These are phyloP conservation scores for Desmophyllum pertusum DNA, from an alignment of 92 coral and sea anemone genomes.

Conservation along the genomic window DNA sequence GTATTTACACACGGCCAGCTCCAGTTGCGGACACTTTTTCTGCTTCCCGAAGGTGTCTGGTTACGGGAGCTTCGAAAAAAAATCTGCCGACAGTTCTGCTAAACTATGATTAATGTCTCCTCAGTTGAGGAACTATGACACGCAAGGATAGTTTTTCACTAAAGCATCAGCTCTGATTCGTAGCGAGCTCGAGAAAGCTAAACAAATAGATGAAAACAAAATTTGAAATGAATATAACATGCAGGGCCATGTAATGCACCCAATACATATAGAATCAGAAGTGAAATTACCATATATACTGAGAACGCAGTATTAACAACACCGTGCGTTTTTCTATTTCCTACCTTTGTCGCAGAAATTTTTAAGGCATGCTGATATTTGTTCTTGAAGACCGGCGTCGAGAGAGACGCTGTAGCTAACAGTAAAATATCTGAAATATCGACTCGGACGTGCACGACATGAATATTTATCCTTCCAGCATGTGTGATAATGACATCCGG, in stretches of 20 bases:
- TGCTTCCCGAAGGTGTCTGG: no score
- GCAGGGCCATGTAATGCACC: not conserved
- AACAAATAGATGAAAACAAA: not conserved
- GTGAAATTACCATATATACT: not conserved
- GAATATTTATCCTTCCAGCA: not conserved
- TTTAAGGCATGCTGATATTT: not conserved
- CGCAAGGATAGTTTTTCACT: no score
- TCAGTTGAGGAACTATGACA: no score
- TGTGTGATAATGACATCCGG: slow-evolving; percentile 12
- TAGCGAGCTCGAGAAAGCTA: not conserved
- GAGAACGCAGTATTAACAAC: not conserved
- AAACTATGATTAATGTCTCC: no score
- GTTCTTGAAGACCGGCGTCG: not conserved
- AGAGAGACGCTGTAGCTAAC: no score
- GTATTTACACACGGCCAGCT: no score
- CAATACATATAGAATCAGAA: no score
- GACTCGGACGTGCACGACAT: not conserved
- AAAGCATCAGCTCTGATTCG: not conserved
- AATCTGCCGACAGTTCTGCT: no score
- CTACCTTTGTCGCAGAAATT: not conserved
- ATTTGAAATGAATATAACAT: not conserved
- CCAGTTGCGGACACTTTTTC: no score
- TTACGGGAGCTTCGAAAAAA: no score
- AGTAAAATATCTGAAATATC: not conserved
- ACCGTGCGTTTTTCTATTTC: not conserved